A percentile compares a stretch with the other conserved stretches of the same genome.
phyloP scores from a whole-genome alignment of 1,140 invertebrate genomes.

The Centruroides vittatus region DNA sequence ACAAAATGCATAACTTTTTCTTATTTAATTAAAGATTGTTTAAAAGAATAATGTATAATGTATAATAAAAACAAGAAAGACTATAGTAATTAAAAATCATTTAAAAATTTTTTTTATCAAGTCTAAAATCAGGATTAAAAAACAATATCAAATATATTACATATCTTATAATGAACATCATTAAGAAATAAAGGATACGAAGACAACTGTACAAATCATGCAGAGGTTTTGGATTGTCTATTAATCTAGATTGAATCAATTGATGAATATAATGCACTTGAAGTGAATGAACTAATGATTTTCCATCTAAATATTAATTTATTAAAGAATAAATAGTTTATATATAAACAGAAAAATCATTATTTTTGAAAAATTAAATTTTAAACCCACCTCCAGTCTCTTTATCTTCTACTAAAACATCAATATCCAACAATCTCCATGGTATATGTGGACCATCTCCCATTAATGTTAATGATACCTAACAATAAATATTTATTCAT shows the following conservation, averaged over 20 bases:
- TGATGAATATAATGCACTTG: conserved; percentile 88
- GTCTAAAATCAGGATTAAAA: no score
- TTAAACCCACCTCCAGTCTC: conserved; percentile 66
- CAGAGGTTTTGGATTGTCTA: conserved; percentile 61
- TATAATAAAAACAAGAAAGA: no score
- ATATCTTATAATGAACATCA: no score
- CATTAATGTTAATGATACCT: conserved; percentile 75
- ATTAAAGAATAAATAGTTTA: neutral
- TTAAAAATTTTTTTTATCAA: no score
- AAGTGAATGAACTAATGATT: conserved; percentile 78
- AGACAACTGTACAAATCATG: conserved; percentile 75
- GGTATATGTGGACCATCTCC: conserved; percentile 81
- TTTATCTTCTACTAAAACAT: conserved; percentile 89
- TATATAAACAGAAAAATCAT: no score
- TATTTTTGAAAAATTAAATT: neutral
- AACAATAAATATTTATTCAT: neutral
- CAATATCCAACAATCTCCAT: conserved; percentile 87
- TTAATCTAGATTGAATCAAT: conserved; percentile 70
- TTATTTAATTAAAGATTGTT: no score
- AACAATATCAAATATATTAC: no score
- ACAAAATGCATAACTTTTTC: no score
- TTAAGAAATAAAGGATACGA: conserved; percentile 34
- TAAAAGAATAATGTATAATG: no score
- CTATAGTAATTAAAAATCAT: no score
- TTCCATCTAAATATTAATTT: conserved; percentile 56